A percentile compares a stretch with the other conserved stretches of the same genome.
Conservation (phyloP, 2,113 vertebrate genomes). For the Mugil cephalus region DNA sequence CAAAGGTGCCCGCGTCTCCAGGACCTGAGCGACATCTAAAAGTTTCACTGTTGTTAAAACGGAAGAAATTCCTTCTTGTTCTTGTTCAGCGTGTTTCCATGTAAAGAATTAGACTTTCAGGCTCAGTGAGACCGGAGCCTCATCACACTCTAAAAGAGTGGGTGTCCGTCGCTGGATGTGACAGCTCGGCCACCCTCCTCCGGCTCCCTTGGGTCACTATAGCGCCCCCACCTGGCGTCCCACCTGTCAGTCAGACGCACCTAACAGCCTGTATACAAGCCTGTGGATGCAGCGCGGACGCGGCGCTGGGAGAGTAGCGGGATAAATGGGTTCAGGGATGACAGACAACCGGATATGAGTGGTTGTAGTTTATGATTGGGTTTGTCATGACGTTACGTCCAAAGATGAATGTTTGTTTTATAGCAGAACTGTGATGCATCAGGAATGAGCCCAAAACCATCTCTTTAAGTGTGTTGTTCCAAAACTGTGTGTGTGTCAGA, state of each 20-base stretch:
- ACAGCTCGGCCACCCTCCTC: constrained; percentile 43
- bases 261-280: not conserved
- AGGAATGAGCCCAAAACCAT: constrained; percentile 25
- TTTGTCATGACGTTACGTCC: constrained; percentile 42
- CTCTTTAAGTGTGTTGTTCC: constrained; percentile 15
- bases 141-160: not conserved
- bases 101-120: not conserved
- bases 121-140: not conserved
- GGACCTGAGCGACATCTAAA: no score
- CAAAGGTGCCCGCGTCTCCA: not conserved
- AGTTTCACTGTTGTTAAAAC: not conserved
- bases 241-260: constrained; percentile 35
- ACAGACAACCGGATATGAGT: constrained; percentile 10
- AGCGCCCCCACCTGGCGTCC: constrained; percentile 68
- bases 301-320: not conserved
- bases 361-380: constrained; percentile 39
- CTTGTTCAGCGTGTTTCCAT: not conserved
- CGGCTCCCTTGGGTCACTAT: constrained; percentile 31
- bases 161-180: constrained; percentile 17
- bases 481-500: constrained; percentile 14
- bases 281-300: not conserved
- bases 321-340: not conserved
- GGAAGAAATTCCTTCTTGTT: not conserved
- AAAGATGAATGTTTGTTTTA: constrained; percentile 27
- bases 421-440: constrained; percentile 23